A percentile compares a stretch with the other conserved stretches of the same genome.
These are phyloP conservation scores for Ceuthmochares aereus DNA, from an alignment of 2,113 vertebrate genomes.

Conservation along the genomic window DNA sequence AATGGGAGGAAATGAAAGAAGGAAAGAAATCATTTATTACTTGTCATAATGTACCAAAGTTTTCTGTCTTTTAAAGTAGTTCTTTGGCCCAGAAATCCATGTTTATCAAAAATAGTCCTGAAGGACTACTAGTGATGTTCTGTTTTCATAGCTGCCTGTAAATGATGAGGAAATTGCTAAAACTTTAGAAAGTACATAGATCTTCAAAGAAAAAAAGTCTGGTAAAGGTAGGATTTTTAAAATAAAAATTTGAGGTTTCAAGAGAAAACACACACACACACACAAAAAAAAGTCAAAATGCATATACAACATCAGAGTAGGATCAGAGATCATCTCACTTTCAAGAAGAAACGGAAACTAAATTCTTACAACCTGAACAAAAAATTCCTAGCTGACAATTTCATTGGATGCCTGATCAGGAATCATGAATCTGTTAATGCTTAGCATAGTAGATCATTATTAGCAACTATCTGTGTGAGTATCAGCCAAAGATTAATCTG, in stretches of 20 bases:
- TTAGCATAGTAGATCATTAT: rapidly evolving
- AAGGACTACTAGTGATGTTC: background rate
- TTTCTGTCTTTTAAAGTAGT: background rate
- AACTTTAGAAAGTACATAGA: background rate
- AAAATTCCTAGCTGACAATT: background rate
- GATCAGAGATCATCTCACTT: background rate
- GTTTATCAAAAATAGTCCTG: background rate
- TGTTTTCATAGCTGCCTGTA: background rate
- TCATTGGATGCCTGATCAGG: rapidly evolving
- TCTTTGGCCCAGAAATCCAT: background rate
- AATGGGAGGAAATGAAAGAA: background rate
- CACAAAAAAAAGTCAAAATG: background rate
- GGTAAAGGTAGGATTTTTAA: background rate
- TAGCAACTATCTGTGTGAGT: background rate
- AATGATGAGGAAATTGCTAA: background rate
- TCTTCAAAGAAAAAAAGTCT: background rate
- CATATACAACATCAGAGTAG: background rate
- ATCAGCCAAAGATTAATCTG: background rate
- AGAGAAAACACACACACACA: background rate
- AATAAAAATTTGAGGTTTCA: background rate
- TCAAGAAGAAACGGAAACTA: background rate
- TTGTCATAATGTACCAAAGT: background rate
- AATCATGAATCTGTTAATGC: background rate
- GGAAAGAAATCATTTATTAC: background rate
- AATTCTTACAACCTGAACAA: background rate